Base-by-base conservation (phyloP, 2,113 vertebrate genomes). In the Barbus barbus region DNA sequence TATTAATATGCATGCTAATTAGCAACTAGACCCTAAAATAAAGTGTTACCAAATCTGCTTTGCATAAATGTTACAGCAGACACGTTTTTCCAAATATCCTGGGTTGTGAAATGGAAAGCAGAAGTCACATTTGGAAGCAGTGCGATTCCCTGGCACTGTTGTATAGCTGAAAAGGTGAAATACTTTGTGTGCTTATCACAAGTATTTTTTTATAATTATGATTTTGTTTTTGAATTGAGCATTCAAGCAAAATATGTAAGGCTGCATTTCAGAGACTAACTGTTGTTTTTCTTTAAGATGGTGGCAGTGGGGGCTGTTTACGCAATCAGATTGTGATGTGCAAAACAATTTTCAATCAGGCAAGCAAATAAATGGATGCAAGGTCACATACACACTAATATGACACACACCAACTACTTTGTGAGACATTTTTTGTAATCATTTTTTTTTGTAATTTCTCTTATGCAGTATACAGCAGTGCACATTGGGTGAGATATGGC, bases 331-430 rank as follows among this genome's bases (percentile, higher is more conserved):
- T n/a, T 71, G 67, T 20, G 0, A 41, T 41, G 20, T 71, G 33
- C 67, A 71, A 33, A 71, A n/a, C 67, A n/a, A n/a, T 71, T 71
- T 71, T 71, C 67, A 71, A 71, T 71, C 33, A 71, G 67, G 22
- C 67, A 33, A 67, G 63, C 63, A n/a, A 5, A 41, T 71, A 41
- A n/a, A 38, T 36, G 9, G 36, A 71, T 22, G 33, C 67, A 71
- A 71, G 67, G 67, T 71, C 20, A 71, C 67, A 71, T 41, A n/a
- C 65, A 22, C 28, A 36, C 28, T 36, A 36, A 67, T 67, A 36
- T 9, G 28, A 65, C 61, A 65, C 2, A 7, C 28, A 67, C 65
- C 65, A 69, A 38, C 9, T 71, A 38, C 20, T 22, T 69, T 71
- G 65, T 12, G 12, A 38, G 65, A 38, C 9, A 38, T 71, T n/a